Conservation (phyloP, 2,113 vertebrate species). For the Anthoscopus minutus region DNA sequence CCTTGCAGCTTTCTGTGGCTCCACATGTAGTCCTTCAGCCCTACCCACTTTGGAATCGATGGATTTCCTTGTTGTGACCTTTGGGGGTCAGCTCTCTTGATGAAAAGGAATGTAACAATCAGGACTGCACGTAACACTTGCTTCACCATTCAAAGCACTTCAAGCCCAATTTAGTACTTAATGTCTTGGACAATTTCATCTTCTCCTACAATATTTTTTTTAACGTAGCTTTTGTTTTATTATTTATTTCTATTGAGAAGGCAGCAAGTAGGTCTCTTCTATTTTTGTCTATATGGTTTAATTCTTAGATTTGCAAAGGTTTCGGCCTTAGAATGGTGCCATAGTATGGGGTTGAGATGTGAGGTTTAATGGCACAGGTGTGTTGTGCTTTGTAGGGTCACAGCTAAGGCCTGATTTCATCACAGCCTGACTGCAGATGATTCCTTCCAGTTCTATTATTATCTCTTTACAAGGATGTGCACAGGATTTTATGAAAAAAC, state of each 20-base stretch:
- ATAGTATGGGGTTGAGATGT: background rate
- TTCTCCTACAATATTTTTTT: background rate
- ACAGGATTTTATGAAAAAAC: background rate
- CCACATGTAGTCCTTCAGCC: background rate
- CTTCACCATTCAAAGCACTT: background rate
- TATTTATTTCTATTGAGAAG: background rate
- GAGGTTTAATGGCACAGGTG: accelerated
- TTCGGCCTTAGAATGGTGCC: background rate
- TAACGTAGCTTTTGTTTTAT: accelerated
- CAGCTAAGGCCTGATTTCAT: background rate
- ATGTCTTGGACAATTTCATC: background rate
- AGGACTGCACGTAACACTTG: background rate
- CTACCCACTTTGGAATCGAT: background rate
- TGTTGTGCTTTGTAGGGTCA: background rate
- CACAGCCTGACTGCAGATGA: background rate
- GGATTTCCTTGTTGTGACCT: background rate
- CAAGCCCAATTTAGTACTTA: background rate
- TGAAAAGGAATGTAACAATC: background rate
- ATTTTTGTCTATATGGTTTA: background rate
- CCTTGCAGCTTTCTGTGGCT: background rate
- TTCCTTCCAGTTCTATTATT: background rate
- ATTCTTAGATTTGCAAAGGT: background rate
- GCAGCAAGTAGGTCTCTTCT: background rate
- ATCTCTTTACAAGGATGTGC: background rate
- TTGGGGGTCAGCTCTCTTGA: background rate